A percentile compares a stretch with the other conserved stretches of the same genome.
Evolutionary conservation across 2,113 vertebrate genomes (phyloP).

Genomic region (Brachirus orientalis): DNA sequence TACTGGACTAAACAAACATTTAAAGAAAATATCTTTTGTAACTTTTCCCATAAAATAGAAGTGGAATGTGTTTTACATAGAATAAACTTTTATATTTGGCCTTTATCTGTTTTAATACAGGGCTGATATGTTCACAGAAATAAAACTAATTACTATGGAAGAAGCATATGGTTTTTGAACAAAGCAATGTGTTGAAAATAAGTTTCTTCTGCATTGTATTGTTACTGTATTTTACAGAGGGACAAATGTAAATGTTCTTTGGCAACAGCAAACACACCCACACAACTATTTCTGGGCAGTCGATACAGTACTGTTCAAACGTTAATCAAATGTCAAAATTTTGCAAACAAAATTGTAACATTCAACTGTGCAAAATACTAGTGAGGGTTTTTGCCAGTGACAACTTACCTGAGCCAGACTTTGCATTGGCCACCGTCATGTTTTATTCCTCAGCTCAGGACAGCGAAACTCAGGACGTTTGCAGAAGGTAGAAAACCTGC

Average conservation of each 20-base stretch:
- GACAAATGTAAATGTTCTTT: conserved; percentile 6
- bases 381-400: conserved; percentile 10
- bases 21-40: neutral
- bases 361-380: neutral
- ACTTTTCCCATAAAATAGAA: neutral
- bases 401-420: conserved; percentile 79
- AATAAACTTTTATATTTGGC: too few species aligned
- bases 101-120: too few species aligned
- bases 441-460: conserved; percentile 54
- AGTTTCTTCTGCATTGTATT: neutral
- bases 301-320: conserved; percentile 5
- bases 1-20: neutral
- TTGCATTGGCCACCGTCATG: conserved; percentile 80
- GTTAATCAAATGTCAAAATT: conserved; percentile 20
- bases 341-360: conserved; percentile 5
- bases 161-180: neutral
- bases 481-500: conserved; percentile 41
- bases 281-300: conserved; percentile 21
- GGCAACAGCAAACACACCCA: conserved; percentile 16
- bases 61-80: too few species aligned
- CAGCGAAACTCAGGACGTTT: conserved; percentile 48
- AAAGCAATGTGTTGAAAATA: neutral
- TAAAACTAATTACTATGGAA: too few species aligned
- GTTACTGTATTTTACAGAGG: neutral
- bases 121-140: neutral